These are phyloP conservation scores for Dryobota labecula DNA, from an alignment of 2,888 invertebrate species.

Conservation along the genomic window DNA sequence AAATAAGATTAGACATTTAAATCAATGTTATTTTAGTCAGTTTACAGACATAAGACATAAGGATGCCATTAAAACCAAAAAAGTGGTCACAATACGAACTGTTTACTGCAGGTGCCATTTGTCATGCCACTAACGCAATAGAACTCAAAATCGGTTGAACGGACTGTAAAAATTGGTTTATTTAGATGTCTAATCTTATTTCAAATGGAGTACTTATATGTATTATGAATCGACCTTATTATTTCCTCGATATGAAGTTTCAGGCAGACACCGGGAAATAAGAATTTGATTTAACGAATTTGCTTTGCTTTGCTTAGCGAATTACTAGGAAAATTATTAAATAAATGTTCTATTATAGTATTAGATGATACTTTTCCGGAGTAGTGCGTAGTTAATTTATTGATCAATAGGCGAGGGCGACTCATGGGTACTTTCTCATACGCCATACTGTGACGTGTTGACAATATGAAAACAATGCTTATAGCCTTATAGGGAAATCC, in stretches of 20 bases:
- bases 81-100: no score
- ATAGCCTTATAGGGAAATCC: constrained; percentile 12
- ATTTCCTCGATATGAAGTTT: background rate
- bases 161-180: no score
- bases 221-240: background rate
- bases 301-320: background rate
- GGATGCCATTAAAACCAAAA: no score
- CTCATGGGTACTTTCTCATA: constrained; percentile 25
- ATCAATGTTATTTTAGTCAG: no score
- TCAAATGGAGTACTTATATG: no score
- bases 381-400: background rate
- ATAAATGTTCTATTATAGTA: background rate
- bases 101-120: no score
- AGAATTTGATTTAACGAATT: background rate
- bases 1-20: no score
- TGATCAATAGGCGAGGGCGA: background rate
- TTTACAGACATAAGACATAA: no score
- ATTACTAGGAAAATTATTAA: background rate
- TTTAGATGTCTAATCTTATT: no score
- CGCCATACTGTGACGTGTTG: constrained; percentile 17
- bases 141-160: no score
- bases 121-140: no score
- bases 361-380: background rate
- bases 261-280: background rate
- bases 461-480: constrained; percentile 12